These are phyloP conservation scores for Furcifer pardalis DNA, from an alignment of 2,797 vertebrate genomes.

Conservation along the genomic window DNA sequence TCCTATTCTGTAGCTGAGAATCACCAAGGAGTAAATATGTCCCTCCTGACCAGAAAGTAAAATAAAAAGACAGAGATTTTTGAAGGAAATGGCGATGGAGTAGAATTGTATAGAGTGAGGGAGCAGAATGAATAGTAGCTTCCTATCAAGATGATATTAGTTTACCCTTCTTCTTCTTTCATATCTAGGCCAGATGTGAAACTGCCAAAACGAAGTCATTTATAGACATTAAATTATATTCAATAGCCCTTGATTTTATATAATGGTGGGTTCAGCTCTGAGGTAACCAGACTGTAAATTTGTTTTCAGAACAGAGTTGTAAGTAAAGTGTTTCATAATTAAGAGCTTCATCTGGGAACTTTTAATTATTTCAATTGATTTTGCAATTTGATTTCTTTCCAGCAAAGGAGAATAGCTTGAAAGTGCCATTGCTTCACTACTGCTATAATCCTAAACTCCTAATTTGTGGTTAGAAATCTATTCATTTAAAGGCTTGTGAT, in stretches of 20 bases:
- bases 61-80: no score
- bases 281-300: slow-evolving; percentile 6
- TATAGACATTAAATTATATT: background rate
- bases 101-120: background rate
- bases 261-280: background rate
- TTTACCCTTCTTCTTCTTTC: no score
- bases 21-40: no score
- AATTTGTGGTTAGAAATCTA: background rate
- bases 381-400: slow-evolving; percentile 62
- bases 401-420: slow-evolving; percentile 49
- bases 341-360: slow-evolving; percentile 54
- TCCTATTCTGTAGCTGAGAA: no score
- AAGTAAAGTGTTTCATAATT: slow-evolving; percentile 56
- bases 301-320: slow-evolving; percentile 51
- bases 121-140: background rate
- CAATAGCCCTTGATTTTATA: background rate
- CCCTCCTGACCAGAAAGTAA: no score
- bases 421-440: background rate
- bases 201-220: no score
- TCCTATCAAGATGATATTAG: background rate
- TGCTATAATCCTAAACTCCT: background rate
- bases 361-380: slow-evolving; percentile 65
- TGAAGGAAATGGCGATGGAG: background rate
- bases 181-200: no score
- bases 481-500: background rate